A percentile compares a stretch with the other conserved stretches of the same genome.
Conservation (phyloP, 1,140 invertebrate species). For the Ceratitis capitata region DNA sequence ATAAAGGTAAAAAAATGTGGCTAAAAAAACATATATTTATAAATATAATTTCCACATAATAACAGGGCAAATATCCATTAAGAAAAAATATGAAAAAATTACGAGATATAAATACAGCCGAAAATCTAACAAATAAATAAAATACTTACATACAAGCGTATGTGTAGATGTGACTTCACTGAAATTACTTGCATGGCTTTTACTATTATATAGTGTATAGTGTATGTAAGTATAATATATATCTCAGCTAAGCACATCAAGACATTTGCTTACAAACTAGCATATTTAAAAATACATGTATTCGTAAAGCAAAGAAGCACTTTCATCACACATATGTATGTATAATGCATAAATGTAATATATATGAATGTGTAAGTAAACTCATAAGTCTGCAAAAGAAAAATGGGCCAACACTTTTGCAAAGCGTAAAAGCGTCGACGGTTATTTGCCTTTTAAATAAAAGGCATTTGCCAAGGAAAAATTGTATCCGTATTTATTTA, state of each 20-base stretch:
- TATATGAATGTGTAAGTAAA: not conserved
- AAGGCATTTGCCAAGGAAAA: not conserved
- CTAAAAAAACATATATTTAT: not conserved
- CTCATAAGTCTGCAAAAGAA: not conserved
- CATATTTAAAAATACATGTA: too few species aligned
- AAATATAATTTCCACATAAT: not conserved
- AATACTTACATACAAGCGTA: not conserved
- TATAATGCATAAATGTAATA: not conserved
- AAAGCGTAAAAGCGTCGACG: conserved; percentile 30
- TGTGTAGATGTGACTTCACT: not conserved
- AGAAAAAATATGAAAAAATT: not conserved
- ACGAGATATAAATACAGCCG: too few species aligned
- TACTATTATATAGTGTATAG: too few species aligned
- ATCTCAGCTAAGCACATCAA: not conserved
- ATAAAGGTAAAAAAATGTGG: too few species aligned
- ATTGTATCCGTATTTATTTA: conserved; percentile 6
- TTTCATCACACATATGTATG: not conserved
- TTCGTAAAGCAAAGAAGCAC: not conserved
- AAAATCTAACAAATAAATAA: not conserved
- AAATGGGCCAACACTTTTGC: not conserved
- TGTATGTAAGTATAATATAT: not conserved
- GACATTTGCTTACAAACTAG: too few species aligned
- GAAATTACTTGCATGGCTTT: conserved; percentile 20
- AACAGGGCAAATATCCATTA: not conserved
- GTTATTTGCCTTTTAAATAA: conserved; percentile 16